Evolutionary conservation across 2,888 invertebrate species (phyloP), one percentile per base, ranked within the genome.

Genomic region (Tetragonisca angustula): DNA sequence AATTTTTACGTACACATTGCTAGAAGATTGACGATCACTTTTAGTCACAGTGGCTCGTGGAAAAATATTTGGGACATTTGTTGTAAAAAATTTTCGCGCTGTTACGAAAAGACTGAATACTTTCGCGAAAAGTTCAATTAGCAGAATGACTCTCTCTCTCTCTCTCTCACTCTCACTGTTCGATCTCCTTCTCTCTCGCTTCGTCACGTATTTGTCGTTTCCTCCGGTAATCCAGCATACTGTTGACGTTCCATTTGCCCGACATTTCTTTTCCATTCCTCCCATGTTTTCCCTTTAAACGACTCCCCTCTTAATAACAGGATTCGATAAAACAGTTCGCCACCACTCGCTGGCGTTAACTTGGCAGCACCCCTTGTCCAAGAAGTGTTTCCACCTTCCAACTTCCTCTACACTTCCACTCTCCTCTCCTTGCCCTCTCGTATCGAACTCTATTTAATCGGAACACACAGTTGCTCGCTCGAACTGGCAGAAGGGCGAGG

Each of bases 241-340:
- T 65, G 71, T 77, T 71, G 77, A 71, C 71, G 19, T 77, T 77
- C 71, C 77, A 77, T 77, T 79, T 68, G 13, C 74, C 4, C 52
- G 52, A 79, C 79, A 79, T 74, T 74, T 52, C 74, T 62, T 79
- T 74, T 75, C 68, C 74, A 75, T 68, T 69, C 27, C 74, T 2
- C 24, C 68, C 4, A 2, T 79, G 74, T 77, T 77, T 65, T 71
- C 17, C 19, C 71, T 65, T 54, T 19, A 36, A 76, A 76, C 68
- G 27, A 61, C 52, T 56, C 9, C 17, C 21, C 1, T 19, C 11
- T 11, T 24, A 50, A 50, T 50, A 76, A 24, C 21, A 50, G 13
- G 50, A n/a, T 27, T 54, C 21, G 3, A n/a, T 9, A 13, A 52
- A 36, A 43, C 9, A 52, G 19, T 19, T 32, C 61, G 43, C 36